These are phyloP conservation scores for Zoroaster sp. DNA, from an alignment of 53 echinoderm and acorn worm genomes.

Conservation along the genomic window DNA sequence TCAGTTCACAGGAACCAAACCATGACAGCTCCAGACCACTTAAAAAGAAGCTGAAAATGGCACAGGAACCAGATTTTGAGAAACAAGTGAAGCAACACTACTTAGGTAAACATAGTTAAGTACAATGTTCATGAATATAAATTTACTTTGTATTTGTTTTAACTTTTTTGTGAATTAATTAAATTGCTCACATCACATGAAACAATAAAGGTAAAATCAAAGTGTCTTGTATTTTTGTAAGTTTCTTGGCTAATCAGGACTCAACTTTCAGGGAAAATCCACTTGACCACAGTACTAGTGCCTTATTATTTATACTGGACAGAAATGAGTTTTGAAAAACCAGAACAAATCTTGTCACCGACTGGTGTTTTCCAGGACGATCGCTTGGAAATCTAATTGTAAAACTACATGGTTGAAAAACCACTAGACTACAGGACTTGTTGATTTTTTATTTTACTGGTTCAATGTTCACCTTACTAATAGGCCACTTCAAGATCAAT, in stretches of 20 bases:
- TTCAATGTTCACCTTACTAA: background rate
- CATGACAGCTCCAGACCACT: background rate
- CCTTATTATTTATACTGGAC: too few relatives aligned
- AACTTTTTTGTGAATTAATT: background rate
- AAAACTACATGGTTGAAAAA: background rate
- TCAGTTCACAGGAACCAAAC: background rate
- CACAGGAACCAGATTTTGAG: background rate
- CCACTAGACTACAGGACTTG: background rate
- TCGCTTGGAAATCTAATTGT: too few relatives aligned
- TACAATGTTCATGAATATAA: too few relatives aligned
- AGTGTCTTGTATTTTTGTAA: too few relatives aligned
- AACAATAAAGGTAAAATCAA: too few relatives aligned
- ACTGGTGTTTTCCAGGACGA: too few relatives aligned
- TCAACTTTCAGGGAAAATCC: too few relatives aligned
- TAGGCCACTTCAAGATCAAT: conserved; percentile 12
- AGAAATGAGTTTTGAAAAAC: too few relatives aligned
- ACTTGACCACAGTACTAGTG: too few relatives aligned
- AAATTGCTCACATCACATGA: background rate
- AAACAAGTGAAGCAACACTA: background rate
- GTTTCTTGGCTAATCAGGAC: too few relatives aligned
- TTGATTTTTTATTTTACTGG: background rate
- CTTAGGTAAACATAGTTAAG: background rate
- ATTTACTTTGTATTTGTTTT: too few relatives aligned
- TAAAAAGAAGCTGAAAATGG: background rate
- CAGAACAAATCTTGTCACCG: too few relatives aligned